Base-by-base conservation (phyloP, 2,113 vertebrate genomes). In the Eulacestoma nigropectus region DNA sequence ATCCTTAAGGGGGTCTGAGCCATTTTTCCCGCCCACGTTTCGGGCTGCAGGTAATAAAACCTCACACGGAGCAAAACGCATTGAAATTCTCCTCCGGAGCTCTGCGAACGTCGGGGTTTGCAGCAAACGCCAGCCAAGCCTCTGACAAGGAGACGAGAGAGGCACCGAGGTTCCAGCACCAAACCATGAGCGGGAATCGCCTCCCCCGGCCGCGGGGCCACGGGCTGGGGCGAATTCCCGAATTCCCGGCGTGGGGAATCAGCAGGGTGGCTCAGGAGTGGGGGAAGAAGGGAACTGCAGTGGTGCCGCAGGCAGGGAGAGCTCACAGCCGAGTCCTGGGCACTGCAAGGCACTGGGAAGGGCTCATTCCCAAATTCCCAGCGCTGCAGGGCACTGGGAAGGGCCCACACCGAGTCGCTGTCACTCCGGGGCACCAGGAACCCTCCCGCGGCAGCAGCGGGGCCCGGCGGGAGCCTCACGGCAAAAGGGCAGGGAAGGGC, bases 351-450 rank as follows among this genome's bases (percentile, higher is more conserved):
- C 27, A 5, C 39, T 0, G 26, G 49, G 60, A 55, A 52, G 11
- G 4, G 46, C n/a, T 20, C 35, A 10, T 8, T 30, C 20, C 46
- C 18, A 0, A 52, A 14, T 25, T 5, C 14, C 7, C 2, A 1
- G 26, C 19, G 6, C 33, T 13, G 4, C 25, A 10, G 46, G 29
- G 11, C 44, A 29, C 46, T 8, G 35, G 47, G 67, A 39, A 72
- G 49, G 27, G 57, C 57, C 16, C n/a, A 37, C 16, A 11, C 35
- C 35, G 23, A 26, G 15, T 11, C 57, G 23, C 23, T 25, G 57
- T 10, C 13, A 18, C 6, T 12, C 29, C 32, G 10, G 35, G 47
- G 47, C 20, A 30, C 5, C 14, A 20, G 63, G 41, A 42, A 1
- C 39, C 18, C 39, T 39, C 37, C 16, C 29, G 13, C 29, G 21